Conservation (phyloP, 2,113 vertebrate species). For the Cephalophus harveyi region DNA sequence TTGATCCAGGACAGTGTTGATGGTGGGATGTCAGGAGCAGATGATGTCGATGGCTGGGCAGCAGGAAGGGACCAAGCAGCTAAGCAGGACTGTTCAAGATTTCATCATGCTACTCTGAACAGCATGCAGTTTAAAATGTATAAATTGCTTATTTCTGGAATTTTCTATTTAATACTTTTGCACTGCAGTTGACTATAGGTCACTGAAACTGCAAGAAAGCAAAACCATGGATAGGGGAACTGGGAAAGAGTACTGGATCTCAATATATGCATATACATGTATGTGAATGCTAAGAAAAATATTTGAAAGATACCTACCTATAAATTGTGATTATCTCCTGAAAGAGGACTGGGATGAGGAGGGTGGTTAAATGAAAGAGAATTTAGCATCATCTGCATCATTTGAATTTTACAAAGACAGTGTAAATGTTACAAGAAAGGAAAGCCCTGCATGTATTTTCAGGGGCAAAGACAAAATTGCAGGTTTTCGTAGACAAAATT, state of each 20-base stretch:
- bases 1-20: not conserved
- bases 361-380: not conserved
- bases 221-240: not conserved
- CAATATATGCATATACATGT: not conserved
- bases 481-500: not conserved
- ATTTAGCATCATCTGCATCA: not conserved
- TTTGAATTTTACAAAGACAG: not conserved
- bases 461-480: not conserved
- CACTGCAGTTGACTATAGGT: not conserved
- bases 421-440: not conserved
- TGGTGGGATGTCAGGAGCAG: not conserved
- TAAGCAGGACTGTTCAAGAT: not conserved
- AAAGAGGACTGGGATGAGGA: not conserved
- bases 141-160: not conserved
- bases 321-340: not conserved
- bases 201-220: not conserved
- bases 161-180: not conserved
- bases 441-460: not conserved
- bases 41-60: not conserved
- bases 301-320: not conserved
- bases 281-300: not conserved
- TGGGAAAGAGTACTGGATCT: not conserved
- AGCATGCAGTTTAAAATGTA: not conserved
- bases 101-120: not conserved
- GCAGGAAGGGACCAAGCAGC: not conserved